phyloP scores from a whole-genome alignment of 2,797 vertebrate species.

The Carcharodon carcharias region DNA sequence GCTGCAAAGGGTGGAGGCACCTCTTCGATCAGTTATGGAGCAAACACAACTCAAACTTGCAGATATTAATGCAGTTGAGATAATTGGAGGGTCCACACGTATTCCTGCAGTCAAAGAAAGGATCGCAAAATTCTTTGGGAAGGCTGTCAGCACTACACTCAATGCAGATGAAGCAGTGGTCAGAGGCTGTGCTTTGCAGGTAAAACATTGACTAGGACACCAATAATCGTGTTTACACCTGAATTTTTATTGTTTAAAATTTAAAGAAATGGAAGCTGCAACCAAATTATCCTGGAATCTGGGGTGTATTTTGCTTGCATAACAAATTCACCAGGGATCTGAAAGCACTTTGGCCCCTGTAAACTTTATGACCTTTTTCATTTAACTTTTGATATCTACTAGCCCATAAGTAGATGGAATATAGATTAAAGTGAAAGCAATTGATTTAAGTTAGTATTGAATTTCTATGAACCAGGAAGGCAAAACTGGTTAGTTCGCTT shows the following conservation, averaged over 20 bases:
- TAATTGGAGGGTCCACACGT: conserved; percentile 65
- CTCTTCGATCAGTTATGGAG: conserved; percentile 58
- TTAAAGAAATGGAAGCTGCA: neutral
- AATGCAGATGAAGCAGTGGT: conserved; percentile 71
- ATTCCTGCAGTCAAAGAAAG: conserved; percentile 66
- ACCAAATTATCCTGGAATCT: neutral
- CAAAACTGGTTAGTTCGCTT: neutral
- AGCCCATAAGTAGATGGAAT: neutral
- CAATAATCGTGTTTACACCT: neutral
- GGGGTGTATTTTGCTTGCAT: neutral
- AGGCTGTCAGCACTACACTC: conserved; percentile 64
- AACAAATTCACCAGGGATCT: neutral
- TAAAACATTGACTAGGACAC: conserved; percentile 41
- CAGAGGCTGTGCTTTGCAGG: conserved; percentile 66
- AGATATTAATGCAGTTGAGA: conserved; percentile 64
- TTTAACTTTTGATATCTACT: neutral
- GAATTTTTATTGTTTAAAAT: neutral
- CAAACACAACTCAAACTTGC: conserved; percentile 58
- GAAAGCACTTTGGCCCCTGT: neutral
- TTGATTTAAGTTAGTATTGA: neutral
- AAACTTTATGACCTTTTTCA: neutral
- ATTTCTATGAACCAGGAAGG: neutral
- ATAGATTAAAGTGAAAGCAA: neutral
- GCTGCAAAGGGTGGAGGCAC: conserved; percentile 58
- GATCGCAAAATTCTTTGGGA: conserved; percentile 66